Percentiles rank a stretch among this genome's conserved stretches.
Conservation (phyloP, 2,888 invertebrate genomes). For the Autographa pulchrina region DNA sequence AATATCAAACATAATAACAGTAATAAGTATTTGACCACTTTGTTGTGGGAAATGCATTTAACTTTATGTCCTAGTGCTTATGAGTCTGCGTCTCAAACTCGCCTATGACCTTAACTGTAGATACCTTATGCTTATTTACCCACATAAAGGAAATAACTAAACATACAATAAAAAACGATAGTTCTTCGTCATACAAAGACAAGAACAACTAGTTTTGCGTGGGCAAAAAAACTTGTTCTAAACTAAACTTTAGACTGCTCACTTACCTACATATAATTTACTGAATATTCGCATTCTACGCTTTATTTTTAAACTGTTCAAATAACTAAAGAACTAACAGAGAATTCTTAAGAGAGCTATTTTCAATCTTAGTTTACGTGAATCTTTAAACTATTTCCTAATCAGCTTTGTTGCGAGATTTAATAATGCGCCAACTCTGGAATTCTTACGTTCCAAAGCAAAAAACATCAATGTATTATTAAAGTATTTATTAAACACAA, state of each 20-base stretch:
- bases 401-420: background rate
- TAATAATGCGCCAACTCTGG: background rate
- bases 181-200: background rate
- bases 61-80: background rate
- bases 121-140: background rate
- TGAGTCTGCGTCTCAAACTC: background rate
- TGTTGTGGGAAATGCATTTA: background rate
- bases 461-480: background rate
- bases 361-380: background rate
- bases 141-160: background rate
- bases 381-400: background rate
- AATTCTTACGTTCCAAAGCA: background rate
- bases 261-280: no score
- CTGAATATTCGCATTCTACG: no score
- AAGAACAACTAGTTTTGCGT: background rate
- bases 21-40: background rate
- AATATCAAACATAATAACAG: no score
- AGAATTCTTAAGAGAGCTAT: background rate
- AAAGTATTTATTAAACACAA: background rate
- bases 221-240: background rate
- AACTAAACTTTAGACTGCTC: background rate
- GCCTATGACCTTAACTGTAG: no score
- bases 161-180: constrained; percentile 1
- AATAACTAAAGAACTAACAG: background rate
- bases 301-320: background rate